Evolutionary conservation across 2,113 vertebrate species (phyloP).

Genomic region (Stegostoma tigrinum): DNA sequence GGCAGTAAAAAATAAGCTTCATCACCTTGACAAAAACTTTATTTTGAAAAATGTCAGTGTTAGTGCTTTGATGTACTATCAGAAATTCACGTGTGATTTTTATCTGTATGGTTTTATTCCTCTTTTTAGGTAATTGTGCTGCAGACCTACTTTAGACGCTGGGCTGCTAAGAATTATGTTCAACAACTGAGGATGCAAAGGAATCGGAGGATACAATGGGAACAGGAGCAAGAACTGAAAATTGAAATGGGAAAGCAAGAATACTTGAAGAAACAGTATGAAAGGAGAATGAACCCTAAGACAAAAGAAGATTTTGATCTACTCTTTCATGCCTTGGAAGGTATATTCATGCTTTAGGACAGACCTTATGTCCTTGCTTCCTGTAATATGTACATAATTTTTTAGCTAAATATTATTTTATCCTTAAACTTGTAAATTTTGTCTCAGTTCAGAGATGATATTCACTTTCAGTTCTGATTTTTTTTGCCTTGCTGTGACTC

Average conservation of each 20-base stretch:
- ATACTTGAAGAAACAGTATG: slow-evolving; percentile 56
- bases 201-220: slow-evolving; percentile 57
- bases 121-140: slow-evolving; percentile 65
- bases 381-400: not conserved
- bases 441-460: not conserved
- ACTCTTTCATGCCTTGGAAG: slow-evolving; percentile 72
- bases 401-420: not conserved
- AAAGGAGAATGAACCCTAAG: slow-evolving; percentile 68
- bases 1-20: not conserved
- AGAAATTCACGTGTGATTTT: not conserved
- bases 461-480: not conserved
- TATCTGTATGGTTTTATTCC: not conserved
- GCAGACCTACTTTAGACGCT: slow-evolving; percentile 68
- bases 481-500: not conserved
- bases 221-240: slow-evolving; percentile 56
- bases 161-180: slow-evolving; percentile 62
- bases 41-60: not conserved
- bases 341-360: slow-evolving; percentile 58
- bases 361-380: not conserved
- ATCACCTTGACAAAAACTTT: not conserved
- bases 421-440: not conserved
- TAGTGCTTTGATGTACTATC: not conserved
- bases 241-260: slow-evolving; percentile 64
- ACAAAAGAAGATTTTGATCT: slow-evolving; percentile 77
- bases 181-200: slow-evolving; percentile 54